A percentile compares a stretch with the other conserved stretches of the same genome.
These are phyloP conservation scores for Oligia latruncula DNA, from an alignment of 2,888 invertebrate genomes.

Conservation along the genomic window DNA sequence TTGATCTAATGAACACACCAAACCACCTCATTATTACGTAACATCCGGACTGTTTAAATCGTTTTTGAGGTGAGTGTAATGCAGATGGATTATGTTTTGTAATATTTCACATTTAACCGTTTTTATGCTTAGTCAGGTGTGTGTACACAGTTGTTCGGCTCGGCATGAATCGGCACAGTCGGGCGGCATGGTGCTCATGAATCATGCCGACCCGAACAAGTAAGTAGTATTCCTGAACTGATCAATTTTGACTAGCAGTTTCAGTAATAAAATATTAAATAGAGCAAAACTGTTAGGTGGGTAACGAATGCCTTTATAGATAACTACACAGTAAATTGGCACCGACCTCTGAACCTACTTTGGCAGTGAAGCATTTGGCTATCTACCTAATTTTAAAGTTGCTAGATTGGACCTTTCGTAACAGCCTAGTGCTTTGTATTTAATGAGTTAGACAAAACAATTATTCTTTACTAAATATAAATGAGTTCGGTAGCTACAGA, in stretches of 20 bases:
- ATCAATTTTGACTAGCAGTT: neutral
- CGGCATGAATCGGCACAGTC: neutral
- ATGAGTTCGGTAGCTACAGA: neutral
- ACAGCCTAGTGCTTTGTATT: neutral
- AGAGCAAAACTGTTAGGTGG: neutral
- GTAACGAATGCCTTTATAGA: constrained; percentile 17
- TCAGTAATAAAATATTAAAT: constrained; percentile 8
- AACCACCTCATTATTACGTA: constrained; percentile 15
- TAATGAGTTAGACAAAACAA: neutral
- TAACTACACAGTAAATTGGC: constrained; percentile 42
- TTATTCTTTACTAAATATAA: neutral
- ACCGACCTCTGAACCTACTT: constrained; percentile 30
- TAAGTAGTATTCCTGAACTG: neutral
- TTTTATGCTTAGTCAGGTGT: neutral
- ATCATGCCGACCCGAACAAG: neutral
- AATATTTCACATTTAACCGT: neutral
- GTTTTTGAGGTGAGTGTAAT: constrained; percentile 4
- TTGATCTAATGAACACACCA: constrained; percentile 25
- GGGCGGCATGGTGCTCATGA: neutral
- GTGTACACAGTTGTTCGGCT: neutral
- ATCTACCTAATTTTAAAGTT: neutral
- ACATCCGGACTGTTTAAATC: neutral
- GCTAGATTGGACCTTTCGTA: neutral
- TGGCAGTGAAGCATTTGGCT: constrained; percentile 39
- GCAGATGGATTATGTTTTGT: constrained; percentile 1